Conservation (phyloP, 2,113 vertebrate species). For the Percina caprodes region DNA sequence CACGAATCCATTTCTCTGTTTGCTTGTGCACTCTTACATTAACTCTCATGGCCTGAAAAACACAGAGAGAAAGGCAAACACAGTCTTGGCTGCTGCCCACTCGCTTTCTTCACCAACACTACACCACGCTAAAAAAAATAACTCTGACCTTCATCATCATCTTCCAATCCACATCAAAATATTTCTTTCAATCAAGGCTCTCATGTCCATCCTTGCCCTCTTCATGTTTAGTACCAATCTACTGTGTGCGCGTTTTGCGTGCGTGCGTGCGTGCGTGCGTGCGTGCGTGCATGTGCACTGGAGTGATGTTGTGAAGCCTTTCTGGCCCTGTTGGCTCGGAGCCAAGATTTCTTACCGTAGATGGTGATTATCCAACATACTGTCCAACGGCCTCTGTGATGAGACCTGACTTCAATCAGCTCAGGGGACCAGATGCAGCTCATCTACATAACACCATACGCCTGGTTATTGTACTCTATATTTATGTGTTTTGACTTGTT, state of each 20-base stretch:
- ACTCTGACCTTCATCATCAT: slow-evolving; percentile 11
- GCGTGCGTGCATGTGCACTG: not conserved
- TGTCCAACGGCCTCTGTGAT: not conserved
- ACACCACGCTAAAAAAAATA: not conserved
- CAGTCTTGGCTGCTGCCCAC: slow-evolving; percentile 45
- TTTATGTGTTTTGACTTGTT: no score
- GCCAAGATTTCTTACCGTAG: not conserved
- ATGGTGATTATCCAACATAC: not conserved
- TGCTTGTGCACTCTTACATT: slow-evolving; percentile 33
- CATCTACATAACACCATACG: not conserved
- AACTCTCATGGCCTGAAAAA: slow-evolving; percentile 41
- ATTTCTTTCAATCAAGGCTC: not conserved
- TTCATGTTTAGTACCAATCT: not conserved
- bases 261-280: no score
- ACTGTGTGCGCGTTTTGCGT: not conserved
- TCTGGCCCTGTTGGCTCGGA: not conserved
- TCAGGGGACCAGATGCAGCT: not conserved
- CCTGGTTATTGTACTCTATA: not conserved
- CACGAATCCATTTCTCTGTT: slow-evolving; percentile 41
- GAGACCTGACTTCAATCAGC: not conserved
- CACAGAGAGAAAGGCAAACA: slow-evolving; percentile 31
- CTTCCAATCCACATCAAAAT: slow-evolving; percentile 29
- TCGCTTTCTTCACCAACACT: slow-evolving; percentile 30
- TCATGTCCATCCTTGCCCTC: not conserved
- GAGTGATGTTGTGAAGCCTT: not conserved